Base-by-base conservation (phyloP, 2,797 vertebrate genomes). In the Harpagifer antarcticus region DNA sequence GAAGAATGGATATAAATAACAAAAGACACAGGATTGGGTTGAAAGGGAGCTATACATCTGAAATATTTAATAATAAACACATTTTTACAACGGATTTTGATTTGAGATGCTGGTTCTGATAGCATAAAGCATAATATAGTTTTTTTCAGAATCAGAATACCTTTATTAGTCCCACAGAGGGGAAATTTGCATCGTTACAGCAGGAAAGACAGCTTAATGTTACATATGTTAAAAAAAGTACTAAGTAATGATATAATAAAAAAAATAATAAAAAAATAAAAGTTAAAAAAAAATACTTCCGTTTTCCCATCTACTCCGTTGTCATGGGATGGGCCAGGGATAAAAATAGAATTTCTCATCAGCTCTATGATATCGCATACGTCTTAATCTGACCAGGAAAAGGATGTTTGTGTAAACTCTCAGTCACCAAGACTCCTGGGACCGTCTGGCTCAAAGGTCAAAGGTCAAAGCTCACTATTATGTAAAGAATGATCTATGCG, bases 381-480 rank as follows among this genome's bases (percentile, higher is more conserved):
- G 68, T 86, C 68, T 68, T 74, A 81, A 71, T 89, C 77, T 75
- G 68, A 76, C 64, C 60, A 56, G 62, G 69, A 76, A 58, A 50
- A 44, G 50, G 47, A 70, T 74, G 44, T 72, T 67, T 87, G 66
- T 79, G 78, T 86, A 68, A 73, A 42, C 27, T 43, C 57, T 76
- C 50, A 23, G 55, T 33, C 65, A 23, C 45, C 43, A 20, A 65
- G 74, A 47, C 72, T 80, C 37, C 44, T 17, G 71, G 48, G 53
- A 20, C 58, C 37, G 57, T 31, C 13, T 64, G 58, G 65, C 68
- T 66, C 69, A 63, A 31, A 78, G 79, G 27, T 14, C 70, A 79
- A 89, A 87, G 68, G 27, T 14, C 70, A 79, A 89, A 87, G 68
- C 68, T 68, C 68, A 52, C 31, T 74, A 45, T 88, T 87, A 82